These are phyloP conservation scores for Chelon labrosus DNA, from an alignment of 2,797 vertebrate species.

Conservation along the genomic window DNA sequence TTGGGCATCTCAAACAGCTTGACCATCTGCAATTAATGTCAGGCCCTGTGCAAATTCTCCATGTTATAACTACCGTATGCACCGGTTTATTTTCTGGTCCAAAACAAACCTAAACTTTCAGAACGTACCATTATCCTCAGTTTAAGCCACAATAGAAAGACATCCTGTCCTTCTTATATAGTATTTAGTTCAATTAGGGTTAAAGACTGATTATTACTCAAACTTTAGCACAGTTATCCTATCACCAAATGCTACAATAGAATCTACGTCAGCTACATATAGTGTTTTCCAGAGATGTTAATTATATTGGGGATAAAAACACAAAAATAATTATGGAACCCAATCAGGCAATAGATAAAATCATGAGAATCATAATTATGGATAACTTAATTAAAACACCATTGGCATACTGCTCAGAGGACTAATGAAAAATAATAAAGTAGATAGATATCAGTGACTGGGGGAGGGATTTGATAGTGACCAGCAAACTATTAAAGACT, in stretches of 20 bases:
- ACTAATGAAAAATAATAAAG: not conserved
- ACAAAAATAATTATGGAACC: not conserved
- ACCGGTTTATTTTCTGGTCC: not conserved
- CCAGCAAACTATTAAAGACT: not conserved
- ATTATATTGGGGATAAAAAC: not conserved
- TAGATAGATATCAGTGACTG: not conserved
- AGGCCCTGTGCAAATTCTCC: too few species aligned
- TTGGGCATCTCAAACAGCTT: too few species aligned
- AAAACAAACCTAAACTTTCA: not conserved
- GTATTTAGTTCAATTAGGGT: not conserved
- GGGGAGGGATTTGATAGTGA: not conserved
- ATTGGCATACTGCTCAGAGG: not conserved
- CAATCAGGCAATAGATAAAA: not conserved
- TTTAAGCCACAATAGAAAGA: not conserved
- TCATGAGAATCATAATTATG: not conserved
- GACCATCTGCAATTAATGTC: too few species aligned
- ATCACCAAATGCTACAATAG: too few species aligned
- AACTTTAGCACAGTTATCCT: not conserved
- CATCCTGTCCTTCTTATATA: not conserved
- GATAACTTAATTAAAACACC: not conserved
- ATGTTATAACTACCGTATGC: too few species aligned
- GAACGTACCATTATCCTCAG: not conserved
- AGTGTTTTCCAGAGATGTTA: not conserved
- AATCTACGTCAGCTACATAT: not conserved
- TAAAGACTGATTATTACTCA: not conserved